Evolutionary conservation across 2,113 vertebrate species (phyloP), one percentile per base, ranked within the genome.

Genomic region (Mixornis gularis): DNA sequence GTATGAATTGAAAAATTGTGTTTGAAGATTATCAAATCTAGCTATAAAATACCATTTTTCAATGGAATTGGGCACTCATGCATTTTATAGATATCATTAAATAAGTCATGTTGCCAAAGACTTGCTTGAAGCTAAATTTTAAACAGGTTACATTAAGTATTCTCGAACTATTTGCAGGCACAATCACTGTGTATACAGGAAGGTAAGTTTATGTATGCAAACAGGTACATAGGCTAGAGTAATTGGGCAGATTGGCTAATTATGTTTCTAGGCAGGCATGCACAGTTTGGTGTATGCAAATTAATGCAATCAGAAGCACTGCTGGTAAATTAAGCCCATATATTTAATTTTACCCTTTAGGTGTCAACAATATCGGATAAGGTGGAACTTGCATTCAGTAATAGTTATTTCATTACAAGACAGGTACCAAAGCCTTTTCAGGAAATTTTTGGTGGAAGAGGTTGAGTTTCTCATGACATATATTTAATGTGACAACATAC

Each of bases 121-220:
- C 10, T 48, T 84, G 20, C 49, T 84, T 9, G 3, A 43, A 87
- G 41, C 44, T 62, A 24, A 46, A 72, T 84, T 82, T 87, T 58
- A 29, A 36, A 1, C 1, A 10, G 11, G 6, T 80, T 79, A 12
- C 46, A 46, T 91, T 84, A 79, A 79, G 21, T 48, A 58, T 91
- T 85, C 70, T 56, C 40, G 20, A 62, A 84, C 66, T 87, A 82
- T 84, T 87, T 87, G 17, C 43, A 86, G 72, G 59, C 68, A 69
- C 6, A 24, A 94, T 96, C 80, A 62, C 44, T 90, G 78, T 96
- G 89, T 92, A 76, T 76, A 72, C 78, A 73, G 73, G 79, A 95
- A 85, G 58, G 69, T 65, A 79, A 58, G 73, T 79, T 95, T 92
- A 69, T 96, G 95, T 95, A 93, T 95, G 95, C 94, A 91, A 96